Conservation (phyloP, 2,797 vertebrate species). For the Arrhamphus sclerolepis region DNA sequence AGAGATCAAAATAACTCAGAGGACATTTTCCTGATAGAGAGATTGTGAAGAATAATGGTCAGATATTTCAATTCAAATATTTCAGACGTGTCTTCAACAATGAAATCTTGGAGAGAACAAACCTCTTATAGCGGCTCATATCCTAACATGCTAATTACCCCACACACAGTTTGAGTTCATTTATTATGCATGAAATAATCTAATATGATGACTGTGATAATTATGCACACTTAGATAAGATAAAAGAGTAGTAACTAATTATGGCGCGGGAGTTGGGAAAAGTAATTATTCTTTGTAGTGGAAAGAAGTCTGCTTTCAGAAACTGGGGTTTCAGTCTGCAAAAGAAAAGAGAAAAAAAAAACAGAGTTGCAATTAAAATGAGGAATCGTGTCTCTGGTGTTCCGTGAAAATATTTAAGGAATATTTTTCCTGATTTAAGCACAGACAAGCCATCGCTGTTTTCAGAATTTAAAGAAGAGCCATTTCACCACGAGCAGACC, state of each 20-base stretch:
- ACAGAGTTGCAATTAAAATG: conserved; percentile 57
- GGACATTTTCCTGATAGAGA: background rate
- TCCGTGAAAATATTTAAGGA: conserved; percentile 36
- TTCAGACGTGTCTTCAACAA: conserved; percentile 64
- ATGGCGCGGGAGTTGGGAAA: conserved; percentile 70
- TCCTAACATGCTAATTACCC: conserved; percentile 80
- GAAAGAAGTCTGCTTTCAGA: conserved; percentile 61
- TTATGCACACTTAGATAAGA: conserved; percentile 80
- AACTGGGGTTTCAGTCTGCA: conserved; percentile 25
- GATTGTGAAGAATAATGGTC: background rate
- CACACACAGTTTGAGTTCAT: conserved; percentile 78
- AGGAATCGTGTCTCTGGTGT: conserved; percentile 45
- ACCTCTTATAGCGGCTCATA: conserved; percentile 65
- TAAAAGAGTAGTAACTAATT: conserved; percentile 82
- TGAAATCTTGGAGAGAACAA: conserved; percentile 47
- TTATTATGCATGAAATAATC: conserved; percentile 84
- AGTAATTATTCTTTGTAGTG: conserved; percentile 81
- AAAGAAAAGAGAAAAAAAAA: no score
- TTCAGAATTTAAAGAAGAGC: background rate
- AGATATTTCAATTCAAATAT: conserved; percentile 13
- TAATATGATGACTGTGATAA: conserved; percentile 83
- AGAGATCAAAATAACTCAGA: conserved; percentile 1
- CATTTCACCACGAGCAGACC: conserved; percentile 13
- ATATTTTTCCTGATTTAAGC: conserved; percentile 45
- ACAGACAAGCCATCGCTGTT: conserved; percentile 13